These are phyloP conservation scores for Aphelinus atriplicis DNA, from an alignment of 1,140 invertebrate species.

Conservation along the genomic window DNA sequence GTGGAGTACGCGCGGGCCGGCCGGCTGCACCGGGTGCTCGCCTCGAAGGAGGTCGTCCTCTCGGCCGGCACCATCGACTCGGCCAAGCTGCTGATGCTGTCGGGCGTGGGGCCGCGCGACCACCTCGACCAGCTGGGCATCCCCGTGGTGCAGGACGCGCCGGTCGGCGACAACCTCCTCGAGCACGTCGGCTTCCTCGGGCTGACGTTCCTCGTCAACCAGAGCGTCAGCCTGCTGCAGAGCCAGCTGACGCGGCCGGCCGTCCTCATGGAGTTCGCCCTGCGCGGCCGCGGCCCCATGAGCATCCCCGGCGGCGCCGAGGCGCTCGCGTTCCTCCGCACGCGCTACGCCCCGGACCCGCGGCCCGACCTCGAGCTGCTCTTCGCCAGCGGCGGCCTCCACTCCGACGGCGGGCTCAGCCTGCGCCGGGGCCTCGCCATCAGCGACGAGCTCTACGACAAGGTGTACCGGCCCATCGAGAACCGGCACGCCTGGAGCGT, in stretches of 20 bases:
- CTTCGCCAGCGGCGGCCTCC: slow-evolving; percentile 63
- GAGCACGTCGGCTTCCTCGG: slow-evolving; percentile 80
- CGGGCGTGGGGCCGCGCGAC: slow-evolving; percentile 77
- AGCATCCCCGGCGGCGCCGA: slow-evolving; percentile 67
- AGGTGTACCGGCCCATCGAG: slow-evolving; percentile 69
- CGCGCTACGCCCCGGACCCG: slow-evolving; percentile 64
- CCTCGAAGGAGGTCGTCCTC: slow-evolving; percentile 74
- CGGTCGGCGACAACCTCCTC: slow-evolving; percentile 77
- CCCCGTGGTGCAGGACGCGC: slow-evolving; percentile 71
- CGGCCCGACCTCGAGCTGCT: slow-evolving; percentile 70
- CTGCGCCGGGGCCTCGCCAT: slow-evolving; percentile 68
- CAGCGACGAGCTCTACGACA: slow-evolving; percentile 69
- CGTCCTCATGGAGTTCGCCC: slow-evolving; percentile 58
- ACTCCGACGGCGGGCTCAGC: slow-evolving; percentile 73
- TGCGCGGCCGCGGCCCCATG: slow-evolving; percentile 62
- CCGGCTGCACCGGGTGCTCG: slow-evolving; percentile 60
- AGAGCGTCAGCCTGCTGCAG: slow-evolving; percentile 52
- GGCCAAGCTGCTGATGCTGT: slow-evolving; percentile 78
- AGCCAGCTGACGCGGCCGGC: slow-evolving; percentile 42
- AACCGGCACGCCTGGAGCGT: slow-evolving; percentile 73
- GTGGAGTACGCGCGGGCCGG: slow-evolving; percentile 70
- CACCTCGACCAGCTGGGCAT: slow-evolving; percentile 77
- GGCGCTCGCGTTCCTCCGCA: slow-evolving; percentile 64
- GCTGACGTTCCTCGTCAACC: slow-evolving; percentile 68
- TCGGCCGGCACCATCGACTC: slow-evolving; percentile 76